Conservation (phyloP, 2,797 vertebrate genomes). For the Australoheros facetus region DNA sequence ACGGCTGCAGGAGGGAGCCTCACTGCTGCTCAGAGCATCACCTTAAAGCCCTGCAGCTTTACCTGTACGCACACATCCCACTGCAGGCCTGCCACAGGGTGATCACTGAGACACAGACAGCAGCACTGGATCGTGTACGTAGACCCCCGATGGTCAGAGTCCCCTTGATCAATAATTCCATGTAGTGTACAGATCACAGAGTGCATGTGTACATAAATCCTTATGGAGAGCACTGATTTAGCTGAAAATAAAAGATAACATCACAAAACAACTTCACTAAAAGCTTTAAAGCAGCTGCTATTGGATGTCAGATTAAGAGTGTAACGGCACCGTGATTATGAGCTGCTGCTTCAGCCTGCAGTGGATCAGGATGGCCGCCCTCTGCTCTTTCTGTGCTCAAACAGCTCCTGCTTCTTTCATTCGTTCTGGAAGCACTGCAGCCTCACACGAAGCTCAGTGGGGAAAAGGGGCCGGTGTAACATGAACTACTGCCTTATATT, state of each 20-base stretch:
- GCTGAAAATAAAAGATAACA: fast-evolving
- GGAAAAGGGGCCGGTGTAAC: background rate
- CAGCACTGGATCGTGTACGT: no score
- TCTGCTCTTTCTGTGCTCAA: background rate
- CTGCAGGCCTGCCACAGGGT: no score
- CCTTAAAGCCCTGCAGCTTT: no score
- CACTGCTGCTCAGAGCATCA: no score
- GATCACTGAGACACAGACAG: no score
- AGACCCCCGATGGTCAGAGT: no score
- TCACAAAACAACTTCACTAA: background rate
- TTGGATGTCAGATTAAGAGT: background rate
- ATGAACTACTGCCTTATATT: background rate
- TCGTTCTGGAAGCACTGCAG: background rate
- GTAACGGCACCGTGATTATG: background rate
- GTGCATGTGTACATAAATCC: background rate
- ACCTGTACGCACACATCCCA: no score
- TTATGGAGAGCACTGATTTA: background rate
- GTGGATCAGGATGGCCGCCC: background rate
- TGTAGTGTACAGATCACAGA: no score
- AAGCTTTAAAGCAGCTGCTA: background rate
- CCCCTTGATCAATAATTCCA: background rate
- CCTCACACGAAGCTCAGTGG: background rate
- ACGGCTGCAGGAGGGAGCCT: no score
- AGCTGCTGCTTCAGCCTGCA: background rate
- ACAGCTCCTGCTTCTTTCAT: background rate